Conservation (phyloP, 2,113 vertebrate species). For the Pleuronectes platessa region DNA sequence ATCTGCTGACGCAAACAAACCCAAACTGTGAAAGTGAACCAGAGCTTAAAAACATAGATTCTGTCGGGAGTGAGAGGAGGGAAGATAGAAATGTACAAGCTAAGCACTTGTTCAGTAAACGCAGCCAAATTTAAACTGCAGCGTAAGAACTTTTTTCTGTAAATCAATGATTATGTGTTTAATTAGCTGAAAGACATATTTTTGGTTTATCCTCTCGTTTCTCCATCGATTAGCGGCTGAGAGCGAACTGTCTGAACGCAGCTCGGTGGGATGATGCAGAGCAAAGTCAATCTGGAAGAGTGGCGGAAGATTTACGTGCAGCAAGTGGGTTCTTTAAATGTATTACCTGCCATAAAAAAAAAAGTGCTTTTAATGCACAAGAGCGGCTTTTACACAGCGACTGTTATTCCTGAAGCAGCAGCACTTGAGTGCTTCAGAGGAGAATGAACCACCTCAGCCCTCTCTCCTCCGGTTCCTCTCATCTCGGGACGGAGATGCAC, state of each 20-base stretch:
- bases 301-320: slow-evolving; percentile 19
- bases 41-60: too few species aligned
- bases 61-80: too few species aligned
- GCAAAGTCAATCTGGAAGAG: slow-evolving; percentile 1
- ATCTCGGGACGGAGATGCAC: slow-evolving; percentile 28
- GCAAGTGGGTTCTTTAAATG: slow-evolving; percentile 36
- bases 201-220: slow-evolving; percentile 5
- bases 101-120: neutral
- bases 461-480: slow-evolving; percentile 30
- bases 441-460: too few species aligned
- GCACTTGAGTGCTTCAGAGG: neutral
- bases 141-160: neutral
- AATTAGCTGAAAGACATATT: neutral
- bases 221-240: slow-evolving; percentile 23
- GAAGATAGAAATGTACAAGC: neutral
- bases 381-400: slow-evolving; percentile 11
- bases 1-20: too few species aligned
- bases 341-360: slow-evolving; percentile 15
- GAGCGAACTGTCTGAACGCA: neutral
- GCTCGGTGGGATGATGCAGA: neutral
- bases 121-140: neutral
- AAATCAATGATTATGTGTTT: neutral
- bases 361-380: neutral
- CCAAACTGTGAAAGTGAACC: too few species aligned
- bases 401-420: neutral